Base-by-base conservation (phyloP, 37 sponge, comb jelly and placozoan species). In the Bolinopsis microptera region DNA sequence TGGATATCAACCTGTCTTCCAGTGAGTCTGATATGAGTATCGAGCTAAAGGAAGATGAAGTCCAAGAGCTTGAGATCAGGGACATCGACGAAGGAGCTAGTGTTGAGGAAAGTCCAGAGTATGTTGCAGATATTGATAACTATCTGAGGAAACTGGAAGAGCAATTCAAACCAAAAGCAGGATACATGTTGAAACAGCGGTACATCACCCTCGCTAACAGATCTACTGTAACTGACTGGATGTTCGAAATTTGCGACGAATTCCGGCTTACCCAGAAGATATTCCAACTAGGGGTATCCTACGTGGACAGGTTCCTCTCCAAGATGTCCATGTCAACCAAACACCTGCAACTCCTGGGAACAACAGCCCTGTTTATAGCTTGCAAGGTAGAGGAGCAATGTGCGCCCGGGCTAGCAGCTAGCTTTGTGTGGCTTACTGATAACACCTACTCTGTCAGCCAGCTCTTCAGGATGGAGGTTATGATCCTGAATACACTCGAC, bases 261-360 rank as follows among this genome's bases (percentile, higher is more conserved):
- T 70, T 70, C 74, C 74, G 21, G 24, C 25, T 80, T 5, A 34
- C 24, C 82, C 82, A 80, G 23, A 80, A 33, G 35, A 35, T 22
- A 24, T 80, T 80, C 82, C 82, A 80, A 33, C 82, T 80, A 8
- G 82, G 36, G 18, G 82, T 80, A 2, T 80, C 82, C 35, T 80
- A 80, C 38, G 38, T 80, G 38, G 82, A 80, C 82, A 2, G 82
- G 30, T 80, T 80, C 37, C 34, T 80, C 8, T 80, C 82, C 82
- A 80, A 80, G 82, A 80, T 80, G 38, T 35, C 35, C 23, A 36
- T 80, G 38, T 8, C 35, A 21, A 16, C 5, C 2, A 33, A 30
- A 28, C 2, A 35, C 35, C 82, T 80, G 36, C 82, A 80, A 35
- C 82, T 80, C 22, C 82, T 80, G 38, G 82, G 38, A 18, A 80